Percentiles rank a stretch among this genome's conserved stretches.
These are phyloP conservation scores for Rugalucina vietnamica DNA, from an alignment of 2,888 invertebrate genomes.

Conservation along the genomic window DNA sequence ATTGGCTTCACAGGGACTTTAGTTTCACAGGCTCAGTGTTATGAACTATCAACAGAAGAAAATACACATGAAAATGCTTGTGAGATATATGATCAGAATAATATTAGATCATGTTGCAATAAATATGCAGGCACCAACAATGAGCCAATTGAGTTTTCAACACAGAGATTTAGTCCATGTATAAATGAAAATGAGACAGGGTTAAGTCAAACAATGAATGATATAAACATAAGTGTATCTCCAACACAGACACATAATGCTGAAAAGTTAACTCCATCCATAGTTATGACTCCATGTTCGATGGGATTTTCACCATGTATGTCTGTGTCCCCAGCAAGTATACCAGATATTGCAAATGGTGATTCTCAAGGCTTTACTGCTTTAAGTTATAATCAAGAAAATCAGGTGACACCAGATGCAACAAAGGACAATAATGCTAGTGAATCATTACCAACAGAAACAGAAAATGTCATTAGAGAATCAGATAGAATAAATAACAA, in stretches of 20 bases:
- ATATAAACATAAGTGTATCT: neutral
- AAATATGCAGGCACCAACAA: neutral
- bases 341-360: neutral
- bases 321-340: neutral
- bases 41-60: too few species aligned
- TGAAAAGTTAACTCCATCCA: neutral
- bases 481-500: too few species aligned
- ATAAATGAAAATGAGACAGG: slow-evolving; percentile 6
- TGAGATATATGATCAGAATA: too few species aligned
- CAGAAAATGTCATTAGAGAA: too few species aligned
- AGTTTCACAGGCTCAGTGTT: too few species aligned
- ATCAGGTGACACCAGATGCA: neutral
- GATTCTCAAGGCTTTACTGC: neutral
- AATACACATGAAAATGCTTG: too few species aligned
- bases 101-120: too few species aligned
- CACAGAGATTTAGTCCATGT: slow-evolving; percentile 4
- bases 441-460: neutral
- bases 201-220: slow-evolving; percentile 15
- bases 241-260: neutral
- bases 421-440: neutral
- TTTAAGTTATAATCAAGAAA: neutral
- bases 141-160: neutral
- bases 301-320: slow-evolving; percentile 20
- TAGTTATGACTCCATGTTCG: neutral
- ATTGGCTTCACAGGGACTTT: too few species aligned